Percentiles rank a stretch among this genome's conserved stretches.
Conservation (phyloP, 2,797 vertebrate species). For the Psittacula echo region DNA sequence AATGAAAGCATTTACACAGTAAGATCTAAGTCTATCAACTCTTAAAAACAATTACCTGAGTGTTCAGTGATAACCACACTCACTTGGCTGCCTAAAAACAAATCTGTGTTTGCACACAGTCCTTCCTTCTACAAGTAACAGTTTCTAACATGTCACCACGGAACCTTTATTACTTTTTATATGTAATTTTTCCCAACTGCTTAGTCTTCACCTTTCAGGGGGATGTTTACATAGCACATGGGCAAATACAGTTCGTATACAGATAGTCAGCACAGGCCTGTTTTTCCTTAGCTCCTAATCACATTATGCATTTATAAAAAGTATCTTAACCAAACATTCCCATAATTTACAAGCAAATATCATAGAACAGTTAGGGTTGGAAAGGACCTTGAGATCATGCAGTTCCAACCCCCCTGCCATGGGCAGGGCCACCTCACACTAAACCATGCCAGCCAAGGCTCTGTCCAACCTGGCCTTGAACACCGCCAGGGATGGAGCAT, state of each 20-base stretch:
- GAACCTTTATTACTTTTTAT: background rate
- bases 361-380: background rate
- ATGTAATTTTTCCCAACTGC: accelerated
- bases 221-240: background rate
- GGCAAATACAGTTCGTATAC: accelerated
- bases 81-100: background rate
- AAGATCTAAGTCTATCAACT: background rate
- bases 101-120: accelerated
- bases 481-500: no score
- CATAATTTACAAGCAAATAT: background rate
- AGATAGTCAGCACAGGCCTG: background rate
- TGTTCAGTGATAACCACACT: accelerated
- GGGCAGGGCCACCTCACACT: background rate
- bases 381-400: background rate
- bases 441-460: background rate
- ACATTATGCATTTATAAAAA: accelerated
- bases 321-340: accelerated
- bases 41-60: background rate
- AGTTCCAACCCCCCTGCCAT: background rate
- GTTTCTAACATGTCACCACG: background rate
- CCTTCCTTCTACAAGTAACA: background rate
- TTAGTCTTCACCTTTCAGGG: background rate
- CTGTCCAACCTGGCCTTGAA: no score
- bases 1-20: accelerated
- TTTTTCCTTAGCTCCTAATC: background rate